Conservation (phyloP, 2,113 vertebrate species). For the Eurystomus gularis region DNA sequence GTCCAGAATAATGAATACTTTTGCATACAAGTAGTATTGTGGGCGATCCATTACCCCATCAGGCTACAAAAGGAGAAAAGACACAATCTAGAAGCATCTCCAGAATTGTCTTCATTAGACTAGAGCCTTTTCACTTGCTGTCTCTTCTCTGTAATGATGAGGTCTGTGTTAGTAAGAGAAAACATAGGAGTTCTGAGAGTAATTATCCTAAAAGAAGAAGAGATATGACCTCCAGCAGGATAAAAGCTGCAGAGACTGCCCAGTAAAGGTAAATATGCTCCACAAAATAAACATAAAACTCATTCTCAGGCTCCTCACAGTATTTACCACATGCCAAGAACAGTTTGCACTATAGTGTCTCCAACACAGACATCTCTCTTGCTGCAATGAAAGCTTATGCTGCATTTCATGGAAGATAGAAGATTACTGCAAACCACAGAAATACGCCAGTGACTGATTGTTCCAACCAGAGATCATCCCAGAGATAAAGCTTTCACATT, state of each 20-base stretch:
- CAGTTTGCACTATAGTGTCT: background rate
- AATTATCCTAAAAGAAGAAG: background rate
- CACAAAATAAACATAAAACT: background rate
- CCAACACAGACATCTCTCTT: background rate
- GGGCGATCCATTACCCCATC: background rate
- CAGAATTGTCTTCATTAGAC: background rate
- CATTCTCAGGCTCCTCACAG: background rate
- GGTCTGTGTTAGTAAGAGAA: background rate
- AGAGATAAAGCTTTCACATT: background rate
- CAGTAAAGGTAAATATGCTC: background rate
- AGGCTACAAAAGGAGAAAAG: background rate
- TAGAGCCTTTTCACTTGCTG: background rate
- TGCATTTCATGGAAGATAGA: background rate
- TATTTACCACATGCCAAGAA: background rate
- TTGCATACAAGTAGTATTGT: accelerated
- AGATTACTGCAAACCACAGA: background rate
- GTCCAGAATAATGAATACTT: background rate
- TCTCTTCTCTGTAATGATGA: background rate
- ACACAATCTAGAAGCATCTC: background rate
- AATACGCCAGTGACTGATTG: background rate
- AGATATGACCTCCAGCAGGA: background rate
- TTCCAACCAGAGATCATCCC: background rate
- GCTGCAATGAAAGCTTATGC: accelerated
- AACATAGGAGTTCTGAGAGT: background rate
- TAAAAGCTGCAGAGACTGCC: background rate